Conservation (phyloP, 2,797 vertebrate genomes). For the Gymnopithys bicolor region DNA sequence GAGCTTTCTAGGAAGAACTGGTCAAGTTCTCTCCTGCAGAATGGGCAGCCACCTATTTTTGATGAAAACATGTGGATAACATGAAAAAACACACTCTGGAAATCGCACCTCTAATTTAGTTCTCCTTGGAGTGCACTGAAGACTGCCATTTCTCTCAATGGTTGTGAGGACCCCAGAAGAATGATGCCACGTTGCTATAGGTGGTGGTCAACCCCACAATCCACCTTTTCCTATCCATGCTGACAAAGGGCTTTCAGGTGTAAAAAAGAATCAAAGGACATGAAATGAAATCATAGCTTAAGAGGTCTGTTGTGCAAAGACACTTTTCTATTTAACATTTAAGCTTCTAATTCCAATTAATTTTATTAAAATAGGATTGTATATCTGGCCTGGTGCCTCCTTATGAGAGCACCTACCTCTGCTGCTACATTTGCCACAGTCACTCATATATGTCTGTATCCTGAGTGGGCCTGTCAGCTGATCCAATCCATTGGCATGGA, state of each 20-base stretch:
- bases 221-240: neutral
- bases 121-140: neutral
- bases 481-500: neutral
- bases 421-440: neutral
- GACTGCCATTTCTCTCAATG: neutral
- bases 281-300: neutral
- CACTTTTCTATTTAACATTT: neutral
- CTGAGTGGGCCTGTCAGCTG: neutral
- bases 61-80: neutral
- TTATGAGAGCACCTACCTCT: neutral
- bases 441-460: neutral
- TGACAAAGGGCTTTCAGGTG: neutral
- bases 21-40: neutral
- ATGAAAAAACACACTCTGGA: neutral
- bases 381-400: neutral
- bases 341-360: neutral
- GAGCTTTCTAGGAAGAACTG: neutral
- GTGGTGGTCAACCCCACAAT: neutral
- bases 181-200: neutral
- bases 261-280: neutral
- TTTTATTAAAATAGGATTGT: neutral
- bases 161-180: neutral
- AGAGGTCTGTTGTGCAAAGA: neutral
- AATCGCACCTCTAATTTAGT: neutral
- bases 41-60: neutral